Conservation (phyloP, 2,888 invertebrate genomes). For the Drosophila cracens region DNA sequence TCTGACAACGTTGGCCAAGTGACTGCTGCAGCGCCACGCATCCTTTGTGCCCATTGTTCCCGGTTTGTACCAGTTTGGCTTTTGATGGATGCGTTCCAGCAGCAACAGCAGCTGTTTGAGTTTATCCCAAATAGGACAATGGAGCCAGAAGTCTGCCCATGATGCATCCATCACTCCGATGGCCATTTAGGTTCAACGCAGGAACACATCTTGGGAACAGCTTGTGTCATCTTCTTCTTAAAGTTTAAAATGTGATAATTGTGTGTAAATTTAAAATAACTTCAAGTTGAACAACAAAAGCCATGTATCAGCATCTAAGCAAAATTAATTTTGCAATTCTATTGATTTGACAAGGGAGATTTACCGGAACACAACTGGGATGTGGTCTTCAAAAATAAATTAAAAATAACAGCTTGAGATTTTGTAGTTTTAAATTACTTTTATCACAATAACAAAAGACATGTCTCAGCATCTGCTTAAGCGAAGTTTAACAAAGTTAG, state of each 20-base stretch:
- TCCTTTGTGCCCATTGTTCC: slow-evolving; percentile 61
- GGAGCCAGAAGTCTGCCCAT: slow-evolving; percentile 31
- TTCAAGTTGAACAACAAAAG: background rate
- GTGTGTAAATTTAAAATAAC: slow-evolving; percentile 1
- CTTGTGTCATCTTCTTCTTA: slow-evolving; percentile 4
- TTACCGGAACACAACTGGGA: background rate
- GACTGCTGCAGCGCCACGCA: slow-evolving; percentile 35
- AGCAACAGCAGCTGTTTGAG: slow-evolving; percentile 33
- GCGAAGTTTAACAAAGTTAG: background rate
- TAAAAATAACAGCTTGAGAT: background rate
- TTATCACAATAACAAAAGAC: background rate
- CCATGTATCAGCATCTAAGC: background rate
- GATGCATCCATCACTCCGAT: slow-evolving; percentile 52
- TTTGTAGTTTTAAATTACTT: background rate
- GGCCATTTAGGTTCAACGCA: slow-evolving; percentile 23
- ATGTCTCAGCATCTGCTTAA: background rate
- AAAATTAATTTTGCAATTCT: background rate
- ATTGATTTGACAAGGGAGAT: background rate
- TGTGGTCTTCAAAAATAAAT: background rate
- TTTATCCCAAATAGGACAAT: slow-evolving; percentile 44
- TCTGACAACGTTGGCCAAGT: slow-evolving; percentile 58
- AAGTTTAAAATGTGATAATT: slow-evolving; percentile 31
- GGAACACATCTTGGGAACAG: slow-evolving; percentile 10
- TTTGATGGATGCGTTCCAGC: slow-evolving; percentile 68
- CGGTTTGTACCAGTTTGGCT: slow-evolving; percentile 35